Percentiles rank a stretch among this genome's conserved stretches.
These are phyloP conservation scores for Rhynchopsitta pachyrhyncha DNA, from an alignment of 2,113 vertebrate genomes.

Conservation along the genomic window DNA sequence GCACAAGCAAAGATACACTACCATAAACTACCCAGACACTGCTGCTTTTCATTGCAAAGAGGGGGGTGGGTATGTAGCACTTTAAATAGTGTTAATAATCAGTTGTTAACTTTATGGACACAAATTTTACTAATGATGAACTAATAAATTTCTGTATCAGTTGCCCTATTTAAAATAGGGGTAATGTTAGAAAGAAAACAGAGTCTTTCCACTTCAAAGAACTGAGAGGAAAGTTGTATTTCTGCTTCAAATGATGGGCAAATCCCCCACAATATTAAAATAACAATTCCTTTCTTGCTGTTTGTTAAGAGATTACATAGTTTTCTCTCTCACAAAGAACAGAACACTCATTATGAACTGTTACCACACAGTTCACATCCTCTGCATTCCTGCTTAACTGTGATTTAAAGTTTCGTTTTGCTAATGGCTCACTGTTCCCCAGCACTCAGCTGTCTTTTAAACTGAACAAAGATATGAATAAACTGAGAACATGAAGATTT, in stretches of 20 bases:
- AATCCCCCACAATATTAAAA: neutral
- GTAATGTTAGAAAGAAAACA: neutral
- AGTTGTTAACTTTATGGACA: neutral
- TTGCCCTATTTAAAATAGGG: neutral
- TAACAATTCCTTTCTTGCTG: neutral
- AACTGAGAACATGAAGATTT: neutral
- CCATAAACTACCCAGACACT: neutral
- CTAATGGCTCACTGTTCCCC: neutral
- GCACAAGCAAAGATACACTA: neutral
- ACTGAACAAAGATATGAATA: neutral
- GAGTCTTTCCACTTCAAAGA: neutral
- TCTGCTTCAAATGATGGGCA: neutral
- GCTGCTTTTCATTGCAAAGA: neutral
- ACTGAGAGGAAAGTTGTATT: neutral
- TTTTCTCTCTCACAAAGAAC: neutral
- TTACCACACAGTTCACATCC: neutral
- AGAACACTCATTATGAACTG: neutral
- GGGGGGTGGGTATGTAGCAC: neutral
- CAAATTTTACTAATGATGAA: neutral
- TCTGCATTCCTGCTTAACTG: neutral
- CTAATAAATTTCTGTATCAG: neutral
- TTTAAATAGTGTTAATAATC: neutral
- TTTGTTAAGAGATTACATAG: neutral
- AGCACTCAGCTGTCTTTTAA: neutral
- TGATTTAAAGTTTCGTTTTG: neutral